Percentiles rank a stretch among this genome's conserved stretches.
These are phyloP conservation scores for Merluccius polli DNA, from an alignment of 2,797 vertebrate species.

Conservation along the genomic window DNA sequence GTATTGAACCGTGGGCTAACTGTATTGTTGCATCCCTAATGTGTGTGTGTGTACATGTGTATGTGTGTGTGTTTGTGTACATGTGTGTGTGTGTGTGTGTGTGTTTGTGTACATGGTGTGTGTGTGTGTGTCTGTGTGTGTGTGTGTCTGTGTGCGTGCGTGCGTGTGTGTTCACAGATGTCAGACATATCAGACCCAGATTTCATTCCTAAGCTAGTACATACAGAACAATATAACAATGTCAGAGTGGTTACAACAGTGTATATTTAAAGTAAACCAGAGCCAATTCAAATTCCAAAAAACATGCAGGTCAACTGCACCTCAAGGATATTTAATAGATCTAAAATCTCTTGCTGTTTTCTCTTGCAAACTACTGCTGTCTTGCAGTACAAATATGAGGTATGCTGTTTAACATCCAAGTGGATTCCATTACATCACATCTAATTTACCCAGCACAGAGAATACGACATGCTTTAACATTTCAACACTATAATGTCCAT, in stretches of 20 bases:
- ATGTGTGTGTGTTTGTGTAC: background rate
- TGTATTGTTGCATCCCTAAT: too few relatives aligned
- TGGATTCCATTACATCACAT: background rate
- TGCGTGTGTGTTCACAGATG: background rate
- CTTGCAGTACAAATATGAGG: background rate
- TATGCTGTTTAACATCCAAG: background rate
- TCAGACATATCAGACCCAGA: background rate
- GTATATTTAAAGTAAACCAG: background rate
- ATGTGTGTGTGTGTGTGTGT: slow-evolving; percentile 5
- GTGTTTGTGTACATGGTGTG: background rate
- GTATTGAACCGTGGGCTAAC: too few relatives aligned
- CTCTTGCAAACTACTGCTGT: background rate
- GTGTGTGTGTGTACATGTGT: slow-evolving; percentile 20
- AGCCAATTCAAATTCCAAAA: background rate
- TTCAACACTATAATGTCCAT: background rate
- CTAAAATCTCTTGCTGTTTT: slow-evolving; percentile 1
- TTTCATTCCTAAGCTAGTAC: slow-evolving; percentile 1
- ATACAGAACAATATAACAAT: background rate
- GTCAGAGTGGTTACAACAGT: background rate
- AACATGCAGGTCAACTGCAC: background rate
- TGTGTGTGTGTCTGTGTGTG: background rate
- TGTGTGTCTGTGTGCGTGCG: background rate
- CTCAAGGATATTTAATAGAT: background rate
- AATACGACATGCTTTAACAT: background rate
- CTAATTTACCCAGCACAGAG: background rate